These are phyloP conservation scores for Frankliniella fusca DNA, from an alignment of 2,888 invertebrate genomes.

Conservation along the genomic window DNA sequence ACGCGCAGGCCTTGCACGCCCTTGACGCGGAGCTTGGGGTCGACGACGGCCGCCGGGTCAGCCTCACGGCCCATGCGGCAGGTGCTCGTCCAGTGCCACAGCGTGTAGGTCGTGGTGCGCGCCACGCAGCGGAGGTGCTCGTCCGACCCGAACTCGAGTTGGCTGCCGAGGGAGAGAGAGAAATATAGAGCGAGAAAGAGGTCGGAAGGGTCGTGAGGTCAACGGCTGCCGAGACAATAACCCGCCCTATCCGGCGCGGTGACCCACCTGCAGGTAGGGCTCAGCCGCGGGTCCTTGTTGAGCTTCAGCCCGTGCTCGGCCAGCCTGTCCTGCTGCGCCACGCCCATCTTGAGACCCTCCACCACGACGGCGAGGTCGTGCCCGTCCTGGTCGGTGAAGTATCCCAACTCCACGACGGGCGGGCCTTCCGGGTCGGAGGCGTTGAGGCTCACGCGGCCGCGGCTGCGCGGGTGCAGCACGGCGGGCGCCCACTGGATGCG, in stretches of 20 bases:
- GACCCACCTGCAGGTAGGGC: background rate
- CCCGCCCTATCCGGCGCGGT: no score
- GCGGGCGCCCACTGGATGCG: background rate
- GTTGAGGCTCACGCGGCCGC: background rate
- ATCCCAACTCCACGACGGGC: background rate
- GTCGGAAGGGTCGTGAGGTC: no score
- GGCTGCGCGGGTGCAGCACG: constrained; percentile 3
- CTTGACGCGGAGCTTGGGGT: background rate
- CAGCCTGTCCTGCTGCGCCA: background rate
- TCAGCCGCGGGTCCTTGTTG: background rate
- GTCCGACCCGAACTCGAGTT: background rate
- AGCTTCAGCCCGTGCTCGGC: background rate
- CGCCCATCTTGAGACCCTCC: background rate
- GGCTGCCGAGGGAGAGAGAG: background rate
- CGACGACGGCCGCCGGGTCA: background rate
- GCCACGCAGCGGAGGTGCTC: background rate
- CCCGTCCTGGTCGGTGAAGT: background rate
- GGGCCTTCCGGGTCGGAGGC: background rate
- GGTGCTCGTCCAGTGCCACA: constrained; percentile 14
- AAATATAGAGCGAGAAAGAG: no score
- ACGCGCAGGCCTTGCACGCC: constrained; percentile 8
- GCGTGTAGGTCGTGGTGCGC: background rate
- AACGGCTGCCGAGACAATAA: no score
- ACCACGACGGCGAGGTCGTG: background rate
- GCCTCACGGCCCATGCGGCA: background rate